Percentiles rank a stretch among this genome's conserved stretches.
Conservation (phyloP, 1,140 invertebrate genomes). For the Berghia stephanieae region DNA sequence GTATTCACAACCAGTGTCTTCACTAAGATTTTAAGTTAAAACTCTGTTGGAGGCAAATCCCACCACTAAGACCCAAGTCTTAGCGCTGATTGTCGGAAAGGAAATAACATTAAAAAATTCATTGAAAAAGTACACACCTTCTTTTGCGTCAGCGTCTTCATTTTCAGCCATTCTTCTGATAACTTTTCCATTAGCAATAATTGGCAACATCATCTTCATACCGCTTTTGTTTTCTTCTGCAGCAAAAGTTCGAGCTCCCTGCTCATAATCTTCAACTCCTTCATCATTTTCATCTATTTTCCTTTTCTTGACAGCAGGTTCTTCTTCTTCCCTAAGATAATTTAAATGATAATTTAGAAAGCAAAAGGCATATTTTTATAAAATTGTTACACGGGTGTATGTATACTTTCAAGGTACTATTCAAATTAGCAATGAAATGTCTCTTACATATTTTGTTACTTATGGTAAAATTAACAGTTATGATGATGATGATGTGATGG, state of each 20-base stretch:
- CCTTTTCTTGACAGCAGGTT: slow-evolving; percentile 34
- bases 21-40: too few relatives aligned
- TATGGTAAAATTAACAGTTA: not conserved
- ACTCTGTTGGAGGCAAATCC: too few relatives aligned
- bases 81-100: too few relatives aligned
- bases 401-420: not conserved
- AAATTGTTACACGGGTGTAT: not conserved
- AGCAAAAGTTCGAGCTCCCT: slow-evolving; percentile 45
- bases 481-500: too few relatives aligned
- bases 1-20: too few relatives aligned
- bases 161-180: slow-evolving; percentile 42
- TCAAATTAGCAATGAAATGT: not conserved
- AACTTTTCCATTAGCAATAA: slow-evolving; percentile 54
- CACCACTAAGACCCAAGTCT: too few relatives aligned
- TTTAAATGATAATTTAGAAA: slow-evolving; percentile 13
- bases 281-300: slow-evolving; percentile 41
- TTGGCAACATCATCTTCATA: slow-evolving; percentile 55
- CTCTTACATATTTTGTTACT: not conserved
- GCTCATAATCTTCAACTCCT: slow-evolving; percentile 49
- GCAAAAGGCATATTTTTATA: not conserved
- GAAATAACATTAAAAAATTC: not conserved
- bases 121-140: slow-evolving; percentile 16
- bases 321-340: slow-evolving; percentile 8
- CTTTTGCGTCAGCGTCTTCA: slow-evolving; percentile 33
- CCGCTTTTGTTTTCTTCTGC: slow-evolving; percentile 38